These are phyloP conservation scores for Hypotaenidia okinawae DNA, from an alignment of 2,797 vertebrate genomes.

Conservation along the genomic window DNA sequence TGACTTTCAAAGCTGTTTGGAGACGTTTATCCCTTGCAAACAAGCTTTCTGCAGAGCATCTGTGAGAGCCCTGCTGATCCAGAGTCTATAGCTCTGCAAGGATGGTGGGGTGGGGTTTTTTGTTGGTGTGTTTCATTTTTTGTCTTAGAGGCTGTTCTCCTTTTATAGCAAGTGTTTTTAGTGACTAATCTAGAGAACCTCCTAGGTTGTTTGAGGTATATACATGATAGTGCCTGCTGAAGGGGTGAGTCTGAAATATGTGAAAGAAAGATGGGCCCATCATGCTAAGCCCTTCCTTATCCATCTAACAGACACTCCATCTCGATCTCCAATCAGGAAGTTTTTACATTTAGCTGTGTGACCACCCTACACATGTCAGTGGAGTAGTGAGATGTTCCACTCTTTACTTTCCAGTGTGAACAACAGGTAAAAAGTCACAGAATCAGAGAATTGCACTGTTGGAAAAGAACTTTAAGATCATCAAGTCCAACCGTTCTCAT, in stretches of 20 bases:
- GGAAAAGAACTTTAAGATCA: too few species aligned
- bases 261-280: background rate
- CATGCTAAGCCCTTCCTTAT: background rate
- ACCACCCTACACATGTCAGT: accelerated
- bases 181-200: background rate
- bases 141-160: background rate
- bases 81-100: background rate
- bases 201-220: background rate
- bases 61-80: background rate
- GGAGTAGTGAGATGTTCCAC: background rate
- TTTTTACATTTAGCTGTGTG: background rate
- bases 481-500: too few species aligned
- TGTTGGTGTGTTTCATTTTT: too few species aligned
- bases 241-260: background rate
- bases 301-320: background rate
- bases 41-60: background rate
- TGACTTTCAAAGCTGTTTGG: background rate
- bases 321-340: background rate
- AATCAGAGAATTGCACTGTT: too few species aligned
- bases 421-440: background rate
- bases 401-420: background rate
- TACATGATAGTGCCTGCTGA: background rate
- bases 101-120: too few species aligned
- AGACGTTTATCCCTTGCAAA: background rate
- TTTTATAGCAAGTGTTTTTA: background rate